Evolutionary conservation across 1,140 invertebrate genomes (phyloP), one percentile per base, ranked within the genome.

Genomic region (Aphaenogaster rudis): DNA sequence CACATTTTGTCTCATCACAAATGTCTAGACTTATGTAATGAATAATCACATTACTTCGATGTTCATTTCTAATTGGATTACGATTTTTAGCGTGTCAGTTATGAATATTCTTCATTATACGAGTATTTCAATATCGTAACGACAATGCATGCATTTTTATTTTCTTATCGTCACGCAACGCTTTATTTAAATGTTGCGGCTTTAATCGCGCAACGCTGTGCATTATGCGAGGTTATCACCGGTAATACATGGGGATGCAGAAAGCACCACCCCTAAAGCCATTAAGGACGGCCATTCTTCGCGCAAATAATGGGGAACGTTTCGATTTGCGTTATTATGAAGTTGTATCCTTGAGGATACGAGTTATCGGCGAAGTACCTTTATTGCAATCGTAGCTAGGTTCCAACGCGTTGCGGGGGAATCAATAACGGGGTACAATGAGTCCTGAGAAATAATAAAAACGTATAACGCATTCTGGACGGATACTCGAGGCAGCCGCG

Each of bases 371-470:
- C 61, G 50, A 3, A 52, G 15, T 66, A 67, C 48, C 33, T 78
- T 79, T 80, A 86, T 86, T 86, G 84, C 84, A 36, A 66, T 79
- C 64, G 63, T 39, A 59, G 39, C 63, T n/a, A 33, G 33, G 21
- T 45, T 66, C 39, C 74, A 48, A 15, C 36, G 48, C 36, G 50
- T 48, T n/a, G 45, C 7, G 48, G 50, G 33, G 42, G 85, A 71
- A 86, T 86, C 85, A 80, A 80, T 86, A 86, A 81, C 76, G 17
- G 64, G 77, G 21, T 61, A 80, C 85, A 86, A 80, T 69, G 54
- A 86, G 84, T 66, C 77, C 85, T 80, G 64, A 80, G 77, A 80
- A 80, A 86, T 86, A 86, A 86, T 86, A 86, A 86, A 86, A 86
- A 81, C 76, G 72, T 54, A 86, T 69, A 66, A 86, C 84, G 39